A percentile compares a stretch with the other conserved stretches of the same genome.
These are phyloP conservation scores for Amphilophus citrinellus DNA, from an alignment of 2,113 vertebrate genomes.

Conservation along the genomic window DNA sequence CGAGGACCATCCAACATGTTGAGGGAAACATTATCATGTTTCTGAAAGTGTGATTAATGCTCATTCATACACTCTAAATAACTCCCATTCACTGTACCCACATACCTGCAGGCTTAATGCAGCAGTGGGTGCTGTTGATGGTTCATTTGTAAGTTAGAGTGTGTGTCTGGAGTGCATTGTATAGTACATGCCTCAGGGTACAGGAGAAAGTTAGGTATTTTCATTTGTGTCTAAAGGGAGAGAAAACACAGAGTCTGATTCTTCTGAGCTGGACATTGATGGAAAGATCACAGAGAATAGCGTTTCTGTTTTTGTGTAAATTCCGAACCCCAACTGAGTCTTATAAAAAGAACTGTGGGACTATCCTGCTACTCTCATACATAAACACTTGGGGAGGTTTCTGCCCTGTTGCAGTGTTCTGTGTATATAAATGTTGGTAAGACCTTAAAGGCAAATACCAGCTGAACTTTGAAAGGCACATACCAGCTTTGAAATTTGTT, in stretches of 20 bases:
- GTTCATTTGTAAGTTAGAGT: neutral
- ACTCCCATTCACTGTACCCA: neutral
- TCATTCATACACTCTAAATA: constrained; percentile 32
- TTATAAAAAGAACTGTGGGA: constrained; percentile 43
- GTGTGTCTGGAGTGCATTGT: constrained; percentile 2
- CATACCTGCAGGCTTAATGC: constrained; percentile 35
- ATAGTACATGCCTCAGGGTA: neutral
- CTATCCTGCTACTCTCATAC: constrained; percentile 32
- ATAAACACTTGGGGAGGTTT: constrained; percentile 54
- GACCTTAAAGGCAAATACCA: constrained; percentile 56
- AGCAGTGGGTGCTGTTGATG: constrained; percentile 26
- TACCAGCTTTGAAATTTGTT: constrained; percentile 64
- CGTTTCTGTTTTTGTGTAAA: constrained; percentile 38
- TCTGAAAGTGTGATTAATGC: constrained; percentile 59
- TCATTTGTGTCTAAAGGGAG: constrained; percentile 24
- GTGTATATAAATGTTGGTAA: constrained; percentile 51
- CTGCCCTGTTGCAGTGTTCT: constrained; percentile 24
- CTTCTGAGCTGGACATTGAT: constrained; percentile 15
- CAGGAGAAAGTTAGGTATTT: constrained; percentile 36
- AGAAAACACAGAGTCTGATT: constrained; percentile 20
- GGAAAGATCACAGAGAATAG: constrained; percentile 35
- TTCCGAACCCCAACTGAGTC: constrained; percentile 23
- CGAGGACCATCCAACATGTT: constrained; percentile 8
- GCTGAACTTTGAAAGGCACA: constrained; percentile 35
- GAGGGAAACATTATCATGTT: constrained; percentile 49